phyloP scores from a whole-genome alignment of 2,113 vertebrate genomes.

The Upupa epops region DNA sequence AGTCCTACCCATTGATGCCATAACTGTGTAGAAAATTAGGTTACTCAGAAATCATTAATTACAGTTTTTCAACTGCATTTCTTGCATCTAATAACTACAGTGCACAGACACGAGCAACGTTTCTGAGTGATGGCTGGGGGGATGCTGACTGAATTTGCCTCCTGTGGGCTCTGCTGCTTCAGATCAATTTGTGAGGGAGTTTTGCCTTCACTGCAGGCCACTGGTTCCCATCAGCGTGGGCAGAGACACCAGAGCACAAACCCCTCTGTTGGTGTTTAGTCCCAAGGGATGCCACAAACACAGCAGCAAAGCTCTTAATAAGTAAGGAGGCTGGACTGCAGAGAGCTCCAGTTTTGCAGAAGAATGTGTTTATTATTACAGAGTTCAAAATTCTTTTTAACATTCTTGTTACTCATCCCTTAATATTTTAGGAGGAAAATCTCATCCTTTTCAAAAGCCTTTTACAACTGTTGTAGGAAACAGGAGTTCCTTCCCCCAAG shows the following conservation, averaged over 20 bases:
- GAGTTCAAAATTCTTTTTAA: not conserved
- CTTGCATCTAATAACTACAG: slow-evolving; percentile 60
- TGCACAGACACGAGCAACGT: slow-evolving; percentile 37
- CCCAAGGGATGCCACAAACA: not conserved
- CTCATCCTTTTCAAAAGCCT: not conserved
- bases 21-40: slow-evolving; percentile 61
- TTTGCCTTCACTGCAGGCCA: not conserved
- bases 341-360: not conserved
- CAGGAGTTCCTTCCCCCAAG: not conserved
- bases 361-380: not conserved
- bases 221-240: not conserved
- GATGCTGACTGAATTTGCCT: not conserved
- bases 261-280: not conserved
- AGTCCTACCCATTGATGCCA: slow-evolving; percentile 67
- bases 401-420: not conserved
- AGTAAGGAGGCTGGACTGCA: not conserved
- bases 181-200: not conserved
- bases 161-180: not conserved
- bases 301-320: not conserved
- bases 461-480: slow-evolving; percentile 11
- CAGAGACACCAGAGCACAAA: not conserved
- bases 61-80: slow-evolving; percentile 64
- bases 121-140: slow-evolving; percentile 33
- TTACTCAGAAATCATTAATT: slow-evolving; percentile 76
- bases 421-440: slow-evolving; percentile 8